phyloP scores from a whole-genome alignment of 2,888 invertebrate species.

The Polymixis lichenea region DNA sequence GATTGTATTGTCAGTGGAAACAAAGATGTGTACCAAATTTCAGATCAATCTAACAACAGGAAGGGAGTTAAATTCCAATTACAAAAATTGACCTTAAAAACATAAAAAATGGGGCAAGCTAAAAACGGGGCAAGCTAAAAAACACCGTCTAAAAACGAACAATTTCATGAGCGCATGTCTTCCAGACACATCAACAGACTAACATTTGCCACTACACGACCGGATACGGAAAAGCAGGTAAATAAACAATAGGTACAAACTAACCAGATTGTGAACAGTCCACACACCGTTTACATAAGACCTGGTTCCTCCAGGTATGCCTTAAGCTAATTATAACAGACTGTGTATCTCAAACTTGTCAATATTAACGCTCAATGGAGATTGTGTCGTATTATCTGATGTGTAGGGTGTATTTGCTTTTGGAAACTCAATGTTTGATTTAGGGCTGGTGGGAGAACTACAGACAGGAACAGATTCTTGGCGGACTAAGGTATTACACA shows the following conservation, averaged over 20 bases:
- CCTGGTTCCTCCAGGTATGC: conserved; percentile 48
- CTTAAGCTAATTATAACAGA: conserved; percentile 62
- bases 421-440: background rate
- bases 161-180: too few relatives aligned
- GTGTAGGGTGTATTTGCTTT: background rate
- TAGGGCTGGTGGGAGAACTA: background rate
- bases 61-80: too few relatives aligned
- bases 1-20: too few relatives aligned
- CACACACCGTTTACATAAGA: conserved; percentile 55
- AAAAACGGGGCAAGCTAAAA: too few relatives aligned
- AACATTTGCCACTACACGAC: too few relatives aligned
- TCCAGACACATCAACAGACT: too few relatives aligned
- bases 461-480: background rate
- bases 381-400: background rate
- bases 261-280: conserved; percentile 59
- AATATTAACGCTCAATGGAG: background rate
- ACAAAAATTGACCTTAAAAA: too few relatives aligned
- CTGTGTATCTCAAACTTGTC: conserved; percentile 51
- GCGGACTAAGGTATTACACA: background rate
- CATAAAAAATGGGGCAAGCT: too few relatives aligned
- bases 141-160: too few relatives aligned
- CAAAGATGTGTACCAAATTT: too few relatives aligned
- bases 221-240: background rate
- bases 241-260: conserved; percentile 38
- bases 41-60: too few relatives aligned